Evolutionary conservation across 2,113 vertebrate species (phyloP).

Genomic region (Ammodramus savannarum): DNA sequence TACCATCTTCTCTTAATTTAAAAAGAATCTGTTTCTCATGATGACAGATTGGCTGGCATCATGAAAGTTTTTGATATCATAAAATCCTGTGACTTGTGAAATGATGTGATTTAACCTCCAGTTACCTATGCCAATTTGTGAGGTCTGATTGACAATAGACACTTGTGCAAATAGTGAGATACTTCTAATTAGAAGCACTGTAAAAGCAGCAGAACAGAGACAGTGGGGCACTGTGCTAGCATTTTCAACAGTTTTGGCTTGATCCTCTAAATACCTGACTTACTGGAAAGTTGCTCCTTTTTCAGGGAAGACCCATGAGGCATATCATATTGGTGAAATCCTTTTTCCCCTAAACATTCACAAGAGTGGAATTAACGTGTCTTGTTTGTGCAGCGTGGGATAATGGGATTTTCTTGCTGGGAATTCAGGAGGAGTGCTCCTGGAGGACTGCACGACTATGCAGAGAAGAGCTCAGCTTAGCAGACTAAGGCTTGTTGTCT

Average conservation of each 20-base stretch:
- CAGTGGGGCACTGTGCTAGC: neutral
- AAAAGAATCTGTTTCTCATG: slow-evolving; percentile 40
- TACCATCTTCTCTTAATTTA: slow-evolving; percentile 18
- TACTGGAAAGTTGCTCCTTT: neutral
- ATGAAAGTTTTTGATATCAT: slow-evolving; percentile 48
- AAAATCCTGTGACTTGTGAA: slow-evolving; percentile 58
- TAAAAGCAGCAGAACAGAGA: neutral
- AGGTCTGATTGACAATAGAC: slow-evolving; percentile 31
- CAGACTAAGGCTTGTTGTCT: neutral
- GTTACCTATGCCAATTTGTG: slow-evolving; percentile 15
- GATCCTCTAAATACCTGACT: neutral
- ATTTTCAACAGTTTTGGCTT: neutral
- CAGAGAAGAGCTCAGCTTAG: neutral
- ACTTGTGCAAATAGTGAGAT: neutral
- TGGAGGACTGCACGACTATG: neutral
- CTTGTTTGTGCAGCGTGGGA: neutral
- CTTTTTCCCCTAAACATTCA: neutral
- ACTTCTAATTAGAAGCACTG: neutral
- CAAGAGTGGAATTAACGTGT: neutral
- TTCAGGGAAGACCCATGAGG: neutral
- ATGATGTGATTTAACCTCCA: slow-evolving; percentile 37
- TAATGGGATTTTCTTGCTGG: neutral
- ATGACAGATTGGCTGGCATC: slow-evolving; percentile 65
- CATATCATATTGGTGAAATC: neutral
- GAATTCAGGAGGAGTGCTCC: neutral